Evolutionary conservation across 2,888 invertebrate species (phyloP).

Genomic region (Scaptomyza cyrtandrae): DNA sequence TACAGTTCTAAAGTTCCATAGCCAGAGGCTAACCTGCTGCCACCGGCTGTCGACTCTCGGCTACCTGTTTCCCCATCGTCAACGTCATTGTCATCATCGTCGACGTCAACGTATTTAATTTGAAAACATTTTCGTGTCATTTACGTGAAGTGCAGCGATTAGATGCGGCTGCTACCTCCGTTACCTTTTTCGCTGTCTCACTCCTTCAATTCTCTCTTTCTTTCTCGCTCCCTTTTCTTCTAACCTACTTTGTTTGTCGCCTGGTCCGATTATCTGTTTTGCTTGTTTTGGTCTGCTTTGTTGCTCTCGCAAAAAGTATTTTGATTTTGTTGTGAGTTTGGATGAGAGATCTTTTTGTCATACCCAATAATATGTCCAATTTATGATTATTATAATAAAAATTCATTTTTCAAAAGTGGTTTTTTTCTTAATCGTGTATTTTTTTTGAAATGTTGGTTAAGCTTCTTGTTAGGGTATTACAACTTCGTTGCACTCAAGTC

Average conservation of each 20-base stretch:
- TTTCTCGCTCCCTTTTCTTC: slow-evolving; percentile 11
- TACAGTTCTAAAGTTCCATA: slow-evolving; percentile 11
- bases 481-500: background rate
- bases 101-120: slow-evolving; percentile 58
- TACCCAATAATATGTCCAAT: too few relatives aligned
- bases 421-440: too few relatives aligned
- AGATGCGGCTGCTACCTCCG: slow-evolving; percentile 56
- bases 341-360: background rate
- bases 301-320: background rate
- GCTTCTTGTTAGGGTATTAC: background rate
- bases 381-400: too few relatives aligned
- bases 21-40: slow-evolving; percentile 27
- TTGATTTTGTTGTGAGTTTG: background rate
- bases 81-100: slow-evolving; percentile 20
- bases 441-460: background rate
- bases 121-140: slow-evolving; percentile 72
- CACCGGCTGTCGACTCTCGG: background rate
- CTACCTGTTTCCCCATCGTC: slow-evolving; percentile 11
- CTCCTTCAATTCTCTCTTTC: slow-evolving; percentile 9
- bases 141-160: slow-evolving; percentile 71
- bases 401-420: too few relatives aligned
- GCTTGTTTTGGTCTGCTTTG: background rate
- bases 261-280: slow-evolving; percentile 8
- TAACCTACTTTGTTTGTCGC: slow-evolving; percentile 1
- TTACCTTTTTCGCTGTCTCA: background rate